A percentile compares a stretch with the other conserved stretches of the same genome.
phyloP scores from a whole-genome alignment of 1,140 invertebrate genomes.

The Microplitis demolitor region DNA sequence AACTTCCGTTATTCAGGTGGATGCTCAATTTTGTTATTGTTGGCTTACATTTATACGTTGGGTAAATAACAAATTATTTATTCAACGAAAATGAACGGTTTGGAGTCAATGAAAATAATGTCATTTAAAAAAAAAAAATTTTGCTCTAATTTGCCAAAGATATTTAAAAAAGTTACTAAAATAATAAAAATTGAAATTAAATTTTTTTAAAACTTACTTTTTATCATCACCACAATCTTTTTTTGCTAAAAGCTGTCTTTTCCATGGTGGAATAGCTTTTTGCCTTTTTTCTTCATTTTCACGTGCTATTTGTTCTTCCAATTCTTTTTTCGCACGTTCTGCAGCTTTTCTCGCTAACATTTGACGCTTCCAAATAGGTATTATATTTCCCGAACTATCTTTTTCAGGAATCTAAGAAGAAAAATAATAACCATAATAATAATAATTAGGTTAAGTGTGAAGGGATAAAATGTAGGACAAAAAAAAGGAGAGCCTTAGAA shows the following conservation, averaged over 20 bases:
- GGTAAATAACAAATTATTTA: too few species aligned
- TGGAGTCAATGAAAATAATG: too few species aligned
- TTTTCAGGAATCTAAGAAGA: conserved; percentile 80
- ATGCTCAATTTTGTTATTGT: too few species aligned
- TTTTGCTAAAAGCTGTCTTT: conserved; percentile 82
- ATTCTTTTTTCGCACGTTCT: conserved; percentile 86
- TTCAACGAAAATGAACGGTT: too few species aligned
- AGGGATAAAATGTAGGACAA: not conserved
- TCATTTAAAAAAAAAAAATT: too few species aligned
- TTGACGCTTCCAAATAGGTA: conserved; percentile 92
- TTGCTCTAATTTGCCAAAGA: too few species aligned
- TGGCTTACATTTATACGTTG: too few species aligned
- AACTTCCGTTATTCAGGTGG: too few species aligned
- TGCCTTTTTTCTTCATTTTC: conserved; percentile 86
- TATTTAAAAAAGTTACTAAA: not conserved
- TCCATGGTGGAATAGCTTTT: conserved; percentile 90
- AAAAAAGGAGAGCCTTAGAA: too few species aligned
- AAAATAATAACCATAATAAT: conserved; percentile 33
- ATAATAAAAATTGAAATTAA: not conserved
- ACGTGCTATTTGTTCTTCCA: conserved; percentile 80
- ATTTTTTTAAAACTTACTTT: conserved; percentile 67
- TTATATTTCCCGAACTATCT: conserved; percentile 84
- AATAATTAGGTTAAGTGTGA: not conserved
- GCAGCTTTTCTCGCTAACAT: conserved; percentile 93
- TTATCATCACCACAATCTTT: conserved; percentile 70